Evolutionary conservation across 1,140 invertebrate species (phyloP).

Genomic region (Phymastichus coffea): DNA sequence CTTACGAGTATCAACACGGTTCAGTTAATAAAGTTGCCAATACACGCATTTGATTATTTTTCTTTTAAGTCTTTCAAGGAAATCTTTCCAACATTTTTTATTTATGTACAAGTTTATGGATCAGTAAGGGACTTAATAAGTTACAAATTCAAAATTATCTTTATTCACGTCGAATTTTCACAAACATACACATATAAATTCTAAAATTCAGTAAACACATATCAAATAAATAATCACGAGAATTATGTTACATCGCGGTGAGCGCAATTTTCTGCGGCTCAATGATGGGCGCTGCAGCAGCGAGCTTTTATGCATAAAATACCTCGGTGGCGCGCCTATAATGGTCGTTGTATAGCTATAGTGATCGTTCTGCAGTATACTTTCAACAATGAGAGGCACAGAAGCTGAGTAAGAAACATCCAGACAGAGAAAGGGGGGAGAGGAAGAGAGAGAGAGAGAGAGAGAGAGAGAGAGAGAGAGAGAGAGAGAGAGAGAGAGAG

Average conservation of each 20-base stretch:
- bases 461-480: background rate
- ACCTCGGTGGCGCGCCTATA: constrained; percentile 35
- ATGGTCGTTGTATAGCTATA: background rate
- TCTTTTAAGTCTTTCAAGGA: too few relatives aligned
- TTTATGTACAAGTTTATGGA: too few relatives aligned
- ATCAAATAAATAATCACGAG: constrained; percentile 2
- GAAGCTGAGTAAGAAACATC: too few relatives aligned
- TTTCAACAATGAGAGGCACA: constrained; percentile 13
- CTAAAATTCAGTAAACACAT: too few relatives aligned
- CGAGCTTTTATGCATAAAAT: constrained; percentile 38
- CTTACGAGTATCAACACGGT: too few relatives aligned
- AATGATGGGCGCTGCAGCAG: background rate
- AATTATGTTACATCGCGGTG: background rate
- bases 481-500: background rate
- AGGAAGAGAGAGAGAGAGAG: background rate
- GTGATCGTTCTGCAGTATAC: background rate
- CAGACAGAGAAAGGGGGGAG: background rate
- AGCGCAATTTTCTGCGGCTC: constrained; percentile 2
- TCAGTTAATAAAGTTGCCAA: too few relatives aligned
- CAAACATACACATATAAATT: constrained; percentile 3
- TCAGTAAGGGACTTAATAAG: too few relatives aligned
- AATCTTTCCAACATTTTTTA: too few relatives aligned
- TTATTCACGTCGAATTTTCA: constrained; percentile 3
- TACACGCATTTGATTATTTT: too few relatives aligned
- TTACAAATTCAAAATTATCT: background rate